Conservation (phyloP, 2,797 vertebrate species). For the Podargus strigoides region DNA sequence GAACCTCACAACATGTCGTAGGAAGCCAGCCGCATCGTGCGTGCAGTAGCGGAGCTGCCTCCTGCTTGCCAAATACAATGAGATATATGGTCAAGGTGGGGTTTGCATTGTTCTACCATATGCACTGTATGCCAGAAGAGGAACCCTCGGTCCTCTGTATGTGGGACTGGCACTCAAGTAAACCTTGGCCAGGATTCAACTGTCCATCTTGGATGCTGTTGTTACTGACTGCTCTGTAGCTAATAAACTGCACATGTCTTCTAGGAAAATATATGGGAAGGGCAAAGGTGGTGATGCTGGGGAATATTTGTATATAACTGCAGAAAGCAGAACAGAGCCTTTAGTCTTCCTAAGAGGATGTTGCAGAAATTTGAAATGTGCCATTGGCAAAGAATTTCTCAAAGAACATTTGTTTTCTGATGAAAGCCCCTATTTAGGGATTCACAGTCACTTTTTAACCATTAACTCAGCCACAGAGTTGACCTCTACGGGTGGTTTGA, state of each 20-base stretch:
- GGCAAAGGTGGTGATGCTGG: neutral
- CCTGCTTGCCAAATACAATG: neutral
- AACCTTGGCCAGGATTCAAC: neutral
- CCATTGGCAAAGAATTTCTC: neutral
- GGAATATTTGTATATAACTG: neutral
- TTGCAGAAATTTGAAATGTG: neutral
- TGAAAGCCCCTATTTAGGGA: slow-evolving; percentile 35
- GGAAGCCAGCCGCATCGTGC: neutral
- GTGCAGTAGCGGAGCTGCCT: neutral
- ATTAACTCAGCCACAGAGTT: neutral
- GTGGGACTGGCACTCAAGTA: neutral
- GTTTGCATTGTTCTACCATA: fast-evolving
- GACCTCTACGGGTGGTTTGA: neutral
- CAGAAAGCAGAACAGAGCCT: neutral
- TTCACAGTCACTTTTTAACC: neutral
- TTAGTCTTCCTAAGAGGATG: slow-evolving; percentile 10
- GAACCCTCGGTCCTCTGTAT: neutral
- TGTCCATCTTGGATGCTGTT: neutral
- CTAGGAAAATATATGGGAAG: neutral
- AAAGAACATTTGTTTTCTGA: slow-evolving; percentile 37
- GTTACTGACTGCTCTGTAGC: neutral
- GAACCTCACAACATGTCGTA: neutral
- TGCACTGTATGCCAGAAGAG: neutral
- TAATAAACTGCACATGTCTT: neutral
- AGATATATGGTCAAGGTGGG: neutral